Percentiles rank a stretch among this genome's conserved stretches.
phyloP scores from a whole-genome alignment of 1,140 invertebrate genomes.

The Zelostemma sp. region DNA sequence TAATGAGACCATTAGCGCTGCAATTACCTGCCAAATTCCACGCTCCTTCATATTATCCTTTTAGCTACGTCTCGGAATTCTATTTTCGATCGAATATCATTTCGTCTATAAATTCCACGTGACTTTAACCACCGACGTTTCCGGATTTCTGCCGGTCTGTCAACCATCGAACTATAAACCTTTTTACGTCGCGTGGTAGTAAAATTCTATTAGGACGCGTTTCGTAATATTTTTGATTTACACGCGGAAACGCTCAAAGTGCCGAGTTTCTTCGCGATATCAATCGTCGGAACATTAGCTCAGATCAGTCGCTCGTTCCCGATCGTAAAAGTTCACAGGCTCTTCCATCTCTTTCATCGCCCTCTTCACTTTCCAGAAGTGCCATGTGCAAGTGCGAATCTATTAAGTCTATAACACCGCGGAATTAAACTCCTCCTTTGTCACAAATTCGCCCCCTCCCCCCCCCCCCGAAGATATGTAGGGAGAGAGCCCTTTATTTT shows the following conservation, averaged over 20 bases:
- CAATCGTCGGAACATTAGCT: constrained; percentile 39
- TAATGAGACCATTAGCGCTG: constrained; percentile 65
- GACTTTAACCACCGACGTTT: constrained; percentile 35
- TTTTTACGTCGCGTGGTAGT: not conserved
- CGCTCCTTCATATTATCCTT: constrained; percentile 49
- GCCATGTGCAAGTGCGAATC: not conserved
- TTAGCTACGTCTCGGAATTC: too few species aligned
- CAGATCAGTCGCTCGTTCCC: constrained; percentile 34
- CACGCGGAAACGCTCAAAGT: constrained; percentile 47
- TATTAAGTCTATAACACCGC: too few species aligned
- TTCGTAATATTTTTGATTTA: constrained; percentile 37
- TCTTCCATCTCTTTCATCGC: constrained; percentile 50
- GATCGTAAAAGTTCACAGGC: constrained; percentile 52
- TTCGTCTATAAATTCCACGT: constrained; percentile 26
- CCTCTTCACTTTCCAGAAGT: constrained; percentile 10
- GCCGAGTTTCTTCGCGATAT: constrained; percentile 52
- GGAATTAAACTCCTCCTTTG: too few species aligned
- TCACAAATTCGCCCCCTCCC: too few species aligned
- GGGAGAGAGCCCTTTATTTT: too few species aligned
- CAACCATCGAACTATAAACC: constrained; percentile 2
- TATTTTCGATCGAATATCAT: not conserved
- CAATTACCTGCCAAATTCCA: constrained; percentile 39
- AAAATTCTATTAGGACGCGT: constrained; percentile 1
- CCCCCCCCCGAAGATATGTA: too few species aligned
- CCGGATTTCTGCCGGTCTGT: not conserved